These are phyloP conservation scores for Perccottus glenii DNA, from an alignment of 2,113 vertebrate genomes.

Conservation along the genomic window DNA sequence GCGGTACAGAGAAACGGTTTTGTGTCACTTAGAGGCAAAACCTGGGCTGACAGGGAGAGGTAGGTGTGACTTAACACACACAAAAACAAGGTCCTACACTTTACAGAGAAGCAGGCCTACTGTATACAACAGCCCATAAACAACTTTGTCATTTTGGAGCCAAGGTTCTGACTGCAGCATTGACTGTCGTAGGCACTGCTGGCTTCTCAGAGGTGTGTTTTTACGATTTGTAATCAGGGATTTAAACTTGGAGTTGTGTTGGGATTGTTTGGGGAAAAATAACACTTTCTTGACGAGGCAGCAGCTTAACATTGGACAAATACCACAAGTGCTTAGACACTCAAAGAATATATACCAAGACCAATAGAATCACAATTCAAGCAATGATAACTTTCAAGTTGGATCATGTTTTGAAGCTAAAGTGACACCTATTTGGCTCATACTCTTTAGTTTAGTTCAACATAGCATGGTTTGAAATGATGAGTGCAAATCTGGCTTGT, in stretches of 20 bases:
- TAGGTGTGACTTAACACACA: conserved; percentile 44
- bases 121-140: conserved; percentile 19
- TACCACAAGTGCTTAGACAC: no score
- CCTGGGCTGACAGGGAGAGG: conserved; percentile 35
- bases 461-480: no score
- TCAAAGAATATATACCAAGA: no score
- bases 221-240: conserved; percentile 29
- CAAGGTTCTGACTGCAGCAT: conserved; percentile 38
- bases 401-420: not conserved
- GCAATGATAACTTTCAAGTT: not conserved
- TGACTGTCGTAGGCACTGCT: conserved; percentile 33
- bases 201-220: conserved; percentile 5
- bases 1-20: conserved; percentile 24
- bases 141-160: conserved; percentile 28
- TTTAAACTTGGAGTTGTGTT: conserved; percentile 1
- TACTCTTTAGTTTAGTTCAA: no score
- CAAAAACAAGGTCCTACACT: conserved; percentile 23
- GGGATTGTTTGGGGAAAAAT: not conserved
- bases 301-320: no score
- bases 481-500: no score
- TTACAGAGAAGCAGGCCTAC: conserved; percentile 9
- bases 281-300: no score
- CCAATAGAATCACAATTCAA: no score
- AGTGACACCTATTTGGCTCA: not conserved
- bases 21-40: conserved; percentile 43